These are phyloP conservation scores for Lasioglossum lativentre DNA, from an alignment of 2,888 invertebrate genomes.

Conservation along the genomic window DNA sequence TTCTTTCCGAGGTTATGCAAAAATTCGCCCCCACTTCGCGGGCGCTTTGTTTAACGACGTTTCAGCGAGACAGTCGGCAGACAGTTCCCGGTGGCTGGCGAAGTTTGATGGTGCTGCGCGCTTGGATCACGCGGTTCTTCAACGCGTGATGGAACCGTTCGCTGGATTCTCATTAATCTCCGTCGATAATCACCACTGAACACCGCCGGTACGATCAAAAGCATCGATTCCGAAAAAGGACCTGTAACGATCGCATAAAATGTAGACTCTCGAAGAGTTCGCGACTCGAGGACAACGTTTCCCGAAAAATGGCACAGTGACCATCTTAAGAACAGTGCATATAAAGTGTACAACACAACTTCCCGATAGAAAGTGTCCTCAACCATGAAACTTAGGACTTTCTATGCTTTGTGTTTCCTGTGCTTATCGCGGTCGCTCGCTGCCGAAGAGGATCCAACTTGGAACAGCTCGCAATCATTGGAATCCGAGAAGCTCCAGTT, in stretches of 20 bases:
- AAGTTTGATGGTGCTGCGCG: slow-evolving; percentile 27
- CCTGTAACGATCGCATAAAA: neutral
- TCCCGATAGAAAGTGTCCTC: slow-evolving; percentile 17
- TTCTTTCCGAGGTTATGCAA: slow-evolving; percentile 83
- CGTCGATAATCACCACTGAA: neutral
- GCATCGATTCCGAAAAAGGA: neutral
- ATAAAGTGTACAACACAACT: neutral
- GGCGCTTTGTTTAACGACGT: slow-evolving; percentile 75
- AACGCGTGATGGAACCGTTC: slow-evolving; percentile 11
- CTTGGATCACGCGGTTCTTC: neutral
- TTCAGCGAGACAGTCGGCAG: slow-evolving; percentile 38
- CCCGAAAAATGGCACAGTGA: slow-evolving; percentile 28
- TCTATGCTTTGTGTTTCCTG: slow-evolving; percentile 40
- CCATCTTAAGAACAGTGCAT: neutral
- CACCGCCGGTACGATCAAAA: no score
- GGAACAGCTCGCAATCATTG: neutral
- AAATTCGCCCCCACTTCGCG: slow-evolving; percentile 74
- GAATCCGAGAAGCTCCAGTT: neutral
- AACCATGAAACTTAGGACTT: slow-evolving; percentile 45
- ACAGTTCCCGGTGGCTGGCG: slow-evolving; percentile 51
- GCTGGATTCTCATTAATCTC: no score
- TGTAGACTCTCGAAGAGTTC: neutral
- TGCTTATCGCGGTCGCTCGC: slow-evolving; percentile 34
- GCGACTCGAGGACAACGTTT: neutral
- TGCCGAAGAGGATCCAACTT: neutral